Conservation (phyloP, 1,140 invertebrate genomes). For the Ditylenchus dipsaci region DNA sequence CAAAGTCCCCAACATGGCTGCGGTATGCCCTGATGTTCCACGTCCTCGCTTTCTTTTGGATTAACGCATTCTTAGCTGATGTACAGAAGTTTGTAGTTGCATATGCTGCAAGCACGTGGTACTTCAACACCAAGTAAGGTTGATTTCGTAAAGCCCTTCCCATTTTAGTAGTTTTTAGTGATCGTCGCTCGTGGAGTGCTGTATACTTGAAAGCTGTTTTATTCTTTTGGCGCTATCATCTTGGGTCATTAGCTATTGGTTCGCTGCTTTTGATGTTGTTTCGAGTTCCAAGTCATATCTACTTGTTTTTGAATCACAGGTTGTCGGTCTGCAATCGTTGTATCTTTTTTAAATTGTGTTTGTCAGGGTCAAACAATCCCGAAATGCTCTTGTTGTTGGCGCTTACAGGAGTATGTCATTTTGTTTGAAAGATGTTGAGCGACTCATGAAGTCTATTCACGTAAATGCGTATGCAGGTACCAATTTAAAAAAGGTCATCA, state of each 20-base stretch:
- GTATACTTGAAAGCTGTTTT: neutral
- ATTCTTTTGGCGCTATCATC: constrained; percentile 2
- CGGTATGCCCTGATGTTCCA: neutral
- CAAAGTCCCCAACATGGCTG: neutral
- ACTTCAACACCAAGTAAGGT: neutral
- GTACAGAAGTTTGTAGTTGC: constrained; percentile 6
- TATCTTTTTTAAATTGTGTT: neutral
- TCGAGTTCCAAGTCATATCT: constrained; percentile 5
- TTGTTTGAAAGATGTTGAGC: neutral
- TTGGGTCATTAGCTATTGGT: neutral
- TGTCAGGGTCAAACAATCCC: neutral
- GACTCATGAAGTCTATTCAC: neutral
- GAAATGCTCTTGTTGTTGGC: neutral
- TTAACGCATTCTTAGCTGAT: constrained; percentile 2
- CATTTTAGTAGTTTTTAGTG: neutral
- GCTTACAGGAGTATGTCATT: no score
- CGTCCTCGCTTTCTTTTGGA: constrained; percentile 1
- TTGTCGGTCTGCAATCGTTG: no score
- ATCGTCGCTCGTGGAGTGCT: neutral
- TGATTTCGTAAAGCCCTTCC: neutral
- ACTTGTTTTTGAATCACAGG: constrained; percentile 6
- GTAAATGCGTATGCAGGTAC: constrained; percentile 4
- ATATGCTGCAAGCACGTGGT: neutral
- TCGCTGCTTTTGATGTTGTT: neutral
- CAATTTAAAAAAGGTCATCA: no score